Evolutionary conservation across 2,797 vertebrate genomes (phyloP).

Genomic region (Acanthopagrus latus): DNA sequence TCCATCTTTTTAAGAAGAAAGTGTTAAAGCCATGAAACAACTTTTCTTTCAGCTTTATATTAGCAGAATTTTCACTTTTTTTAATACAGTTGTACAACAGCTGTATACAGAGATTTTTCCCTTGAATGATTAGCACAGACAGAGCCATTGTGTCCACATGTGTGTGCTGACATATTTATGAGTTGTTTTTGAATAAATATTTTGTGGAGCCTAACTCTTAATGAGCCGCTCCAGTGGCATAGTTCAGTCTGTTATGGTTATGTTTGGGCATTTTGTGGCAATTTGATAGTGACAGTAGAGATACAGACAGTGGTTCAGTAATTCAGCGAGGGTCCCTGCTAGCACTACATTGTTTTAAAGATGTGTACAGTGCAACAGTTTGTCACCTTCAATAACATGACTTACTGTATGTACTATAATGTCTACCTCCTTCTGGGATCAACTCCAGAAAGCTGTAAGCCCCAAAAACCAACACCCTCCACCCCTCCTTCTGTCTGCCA

Average conservation of each 20-base stretch:
- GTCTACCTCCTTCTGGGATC: conserved; percentile 51
- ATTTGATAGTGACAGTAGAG: background rate
- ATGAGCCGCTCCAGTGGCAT: background rate
- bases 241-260: background rate
- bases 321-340: background rate
- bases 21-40: too few species aligned
- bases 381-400: background rate
- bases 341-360: background rate
- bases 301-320: background rate
- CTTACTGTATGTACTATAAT: background rate
- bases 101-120: background rate
- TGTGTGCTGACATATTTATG: conserved; percentile 1
- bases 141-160: background rate
- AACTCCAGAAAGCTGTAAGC: conserved; percentile 47
- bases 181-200: background rate
- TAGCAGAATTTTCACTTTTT: too few species aligned
- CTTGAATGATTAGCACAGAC: background rate
- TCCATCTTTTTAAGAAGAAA: too few species aligned
- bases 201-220: background rate
- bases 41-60: too few species aligned
- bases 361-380: background rate
- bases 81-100: background rate
- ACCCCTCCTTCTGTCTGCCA: conserved; percentile 33
- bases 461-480: conserved; percentile 62
- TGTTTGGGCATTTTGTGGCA: background rate